Conservation (phyloP, 2,113 vertebrate species). For the Chroicocephalus ridibundus region DNA sequence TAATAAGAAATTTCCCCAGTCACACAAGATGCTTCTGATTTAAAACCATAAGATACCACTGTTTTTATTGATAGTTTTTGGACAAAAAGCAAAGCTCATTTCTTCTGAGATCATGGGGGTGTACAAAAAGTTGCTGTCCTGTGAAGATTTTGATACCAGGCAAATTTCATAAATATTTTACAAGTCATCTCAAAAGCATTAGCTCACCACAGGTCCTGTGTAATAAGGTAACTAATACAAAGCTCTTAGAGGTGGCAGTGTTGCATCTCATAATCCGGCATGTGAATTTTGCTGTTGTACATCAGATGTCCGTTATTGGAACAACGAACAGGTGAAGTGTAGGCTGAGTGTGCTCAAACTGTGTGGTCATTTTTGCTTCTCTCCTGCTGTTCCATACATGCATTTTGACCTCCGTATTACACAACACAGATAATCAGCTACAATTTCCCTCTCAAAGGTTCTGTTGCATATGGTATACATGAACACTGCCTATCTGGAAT, state of each 20-base stretch:
- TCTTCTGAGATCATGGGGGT: neutral
- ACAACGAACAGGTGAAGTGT: neutral
- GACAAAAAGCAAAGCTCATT: neutral
- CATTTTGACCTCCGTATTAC: neutral
- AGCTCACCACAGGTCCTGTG: neutral
- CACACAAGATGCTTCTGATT: neutral
- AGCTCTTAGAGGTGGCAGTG: conserved; percentile 5
- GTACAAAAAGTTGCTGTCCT: neutral
- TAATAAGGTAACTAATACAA: neutral
- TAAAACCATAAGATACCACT: neutral
- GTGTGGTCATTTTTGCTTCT: neutral
- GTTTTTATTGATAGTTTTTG: neutral
- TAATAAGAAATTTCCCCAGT: neutral
- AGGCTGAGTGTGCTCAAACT: neutral
- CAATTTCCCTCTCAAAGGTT: neutral
- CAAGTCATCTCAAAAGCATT: neutral
- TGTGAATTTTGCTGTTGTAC: neutral
- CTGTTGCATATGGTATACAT: neutral
- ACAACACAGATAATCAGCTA: neutral
- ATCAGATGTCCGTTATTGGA: neutral
- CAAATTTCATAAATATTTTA: neutral
- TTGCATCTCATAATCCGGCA: neutral
- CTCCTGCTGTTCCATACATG: neutral
- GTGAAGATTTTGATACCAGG: neutral
- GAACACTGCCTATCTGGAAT: neutral